Evolutionary conservation across 2,888 invertebrate species (phyloP), one percentile per base, ranked within the genome.

Genomic region (Lepidocyrtoides sp.): DNA sequence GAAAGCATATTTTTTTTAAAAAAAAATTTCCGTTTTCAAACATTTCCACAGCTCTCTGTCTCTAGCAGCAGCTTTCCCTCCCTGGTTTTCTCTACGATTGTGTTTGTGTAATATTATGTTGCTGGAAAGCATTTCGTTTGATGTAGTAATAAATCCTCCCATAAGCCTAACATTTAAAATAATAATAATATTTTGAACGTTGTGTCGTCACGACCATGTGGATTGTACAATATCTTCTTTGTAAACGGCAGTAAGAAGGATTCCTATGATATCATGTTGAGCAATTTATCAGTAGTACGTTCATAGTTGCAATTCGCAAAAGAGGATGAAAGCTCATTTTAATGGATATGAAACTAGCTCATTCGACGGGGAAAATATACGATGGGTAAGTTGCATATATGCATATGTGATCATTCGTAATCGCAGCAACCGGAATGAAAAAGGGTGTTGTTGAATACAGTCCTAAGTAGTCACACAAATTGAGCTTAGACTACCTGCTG

Each of bases 111-210:
- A 2, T 36, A 4, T 36, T 36, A 5, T 54, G 54, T 54, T 54
- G 36, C 7, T 36, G 36, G 3, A 41, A 12, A 72, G 69, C 7
- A 72, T 72, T 72, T 36, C 41, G 36, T 72, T 72, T 72, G 69
- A 72, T 72, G 69, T 72, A 72, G 10, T 41, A 41, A 20, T 72
- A 72, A 72, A 44, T 72, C 69, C 69, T 72, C 12, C 20, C n/a
- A 7, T 17, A 72, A 20, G 69, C 41, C 41, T 1, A 20, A 41
- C 69, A 41, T 17, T 41, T 72, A 20, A 12, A 23, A 36, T 14
- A 48, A 48, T 8, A 48, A 48, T n/a, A n/a, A 66, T 20, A 72
- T 72, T 63, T 72, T 72, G 10, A 41, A 41, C 66, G 66, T 66
- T 66, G 32, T 60, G 1, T 8, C 23, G 14, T 63, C 29, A 32